phyloP scores from a whole-genome alignment of 2,888 invertebrate species.

The Folsomia candida region DNA sequence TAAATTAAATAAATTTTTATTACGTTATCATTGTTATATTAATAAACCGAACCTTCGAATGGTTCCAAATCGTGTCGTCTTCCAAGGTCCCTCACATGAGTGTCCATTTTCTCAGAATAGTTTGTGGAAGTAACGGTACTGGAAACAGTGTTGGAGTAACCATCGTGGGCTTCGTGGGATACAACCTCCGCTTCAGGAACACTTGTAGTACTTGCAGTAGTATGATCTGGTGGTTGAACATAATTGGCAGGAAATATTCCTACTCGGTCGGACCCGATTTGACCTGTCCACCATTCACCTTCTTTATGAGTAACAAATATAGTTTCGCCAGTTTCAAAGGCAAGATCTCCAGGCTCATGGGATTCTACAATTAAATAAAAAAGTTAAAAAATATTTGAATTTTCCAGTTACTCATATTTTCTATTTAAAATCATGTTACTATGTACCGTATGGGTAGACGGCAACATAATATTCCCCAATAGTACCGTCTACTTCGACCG shows the following conservation, averaged over 20 bases:
- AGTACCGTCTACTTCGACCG: conserved; percentile 9
- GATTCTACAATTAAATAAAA: conserved; percentile 62
- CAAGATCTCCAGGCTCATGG: conserved; percentile 83
- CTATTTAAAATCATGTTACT: conserved; percentile 9
- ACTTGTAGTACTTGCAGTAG: conserved; percentile 29
- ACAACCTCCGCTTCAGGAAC: conserved; percentile 17
- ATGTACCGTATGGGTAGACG: neutral
- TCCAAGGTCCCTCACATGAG: neutral
- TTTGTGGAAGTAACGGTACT: neutral
- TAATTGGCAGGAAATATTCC: conserved; percentile 99
- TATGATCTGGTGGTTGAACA: conserved; percentile 69
- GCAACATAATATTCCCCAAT: neutral
- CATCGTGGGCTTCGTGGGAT: conserved; percentile 7
- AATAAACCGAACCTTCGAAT: too few species aligned
- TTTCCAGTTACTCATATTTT: neutral
- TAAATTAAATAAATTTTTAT: too few species aligned
- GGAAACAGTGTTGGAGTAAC: neutral
- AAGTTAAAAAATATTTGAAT: neutral
- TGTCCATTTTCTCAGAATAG: conserved; percentile 14
- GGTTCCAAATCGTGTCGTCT: conserved; percentile 44
- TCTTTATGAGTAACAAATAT: conserved; percentile 84
- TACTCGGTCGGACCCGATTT: conserved; percentile 67
- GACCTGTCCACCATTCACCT: conserved; percentile 99
- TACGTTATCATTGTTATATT: too few species aligned
- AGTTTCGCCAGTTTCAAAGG: conserved; percentile 79